A percentile compares a stretch with the other conserved stretches of the same genome.
Conservation (phyloP, 2,797 vertebrate species). For the Geotrypetes seraphini region DNA sequence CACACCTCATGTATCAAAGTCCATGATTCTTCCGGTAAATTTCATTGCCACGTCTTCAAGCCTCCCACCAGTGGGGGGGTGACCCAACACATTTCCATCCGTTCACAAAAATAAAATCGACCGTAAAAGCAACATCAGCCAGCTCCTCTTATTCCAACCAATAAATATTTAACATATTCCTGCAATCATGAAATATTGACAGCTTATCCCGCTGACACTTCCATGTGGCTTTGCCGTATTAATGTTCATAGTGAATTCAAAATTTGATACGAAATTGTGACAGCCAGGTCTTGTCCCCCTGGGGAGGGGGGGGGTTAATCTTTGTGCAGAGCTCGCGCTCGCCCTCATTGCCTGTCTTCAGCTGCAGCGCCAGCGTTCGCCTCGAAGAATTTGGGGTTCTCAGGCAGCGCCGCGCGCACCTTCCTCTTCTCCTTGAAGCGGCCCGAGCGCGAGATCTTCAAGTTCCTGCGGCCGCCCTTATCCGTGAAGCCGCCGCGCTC, state of each 20-base stretch:
- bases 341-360: conserved; percentile 45
- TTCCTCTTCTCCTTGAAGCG: conserved; percentile 81
- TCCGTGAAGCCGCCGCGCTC: conserved; percentile 54
- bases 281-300: too few species aligned
- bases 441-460: conserved; percentile 83
- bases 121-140: not conserved
- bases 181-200: conserved; percentile 7
- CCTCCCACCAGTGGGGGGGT: too few species aligned
- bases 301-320: not conserved
- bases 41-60: too few species aligned
- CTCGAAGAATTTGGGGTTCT: conserved; percentile 55
- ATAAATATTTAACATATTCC: conserved; percentile 10
- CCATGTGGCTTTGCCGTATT: not conserved
- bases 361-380: conserved; percentile 23
- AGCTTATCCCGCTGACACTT: conserved; percentile 4
- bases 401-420: conserved; percentile 62
- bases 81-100: too few species aligned
- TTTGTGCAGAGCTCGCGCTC: not conserved
- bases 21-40: not conserved
- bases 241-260: not conserved
- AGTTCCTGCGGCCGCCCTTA: conserved; percentile 65
- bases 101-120: not conserved
- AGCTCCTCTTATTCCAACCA: conserved; percentile 1
- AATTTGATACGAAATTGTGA: not conserved
- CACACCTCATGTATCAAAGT: not conserved